Conservation (phyloP, 2,888 invertebrate species). For the Ceriagrion tenellum region DNA sequence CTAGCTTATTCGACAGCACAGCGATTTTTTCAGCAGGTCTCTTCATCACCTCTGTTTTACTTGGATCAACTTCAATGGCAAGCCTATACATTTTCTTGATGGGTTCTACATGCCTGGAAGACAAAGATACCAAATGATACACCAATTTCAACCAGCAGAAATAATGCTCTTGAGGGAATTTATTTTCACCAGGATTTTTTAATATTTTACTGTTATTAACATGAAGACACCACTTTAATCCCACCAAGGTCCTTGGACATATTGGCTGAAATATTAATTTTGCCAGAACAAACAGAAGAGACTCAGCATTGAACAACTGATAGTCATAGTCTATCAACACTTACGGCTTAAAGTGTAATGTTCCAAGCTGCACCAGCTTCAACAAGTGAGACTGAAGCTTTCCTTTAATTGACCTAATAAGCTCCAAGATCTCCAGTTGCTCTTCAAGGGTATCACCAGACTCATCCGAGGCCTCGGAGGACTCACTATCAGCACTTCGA, state of each 20-base stretch:
- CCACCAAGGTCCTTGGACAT: no score
- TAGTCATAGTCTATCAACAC: background rate
- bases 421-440: conserved; percentile 23
- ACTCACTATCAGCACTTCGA: background rate
- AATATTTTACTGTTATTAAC: no score
- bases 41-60: background rate
- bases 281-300: no score
- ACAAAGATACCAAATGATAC: background rate
- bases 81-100: conserved; percentile 47
- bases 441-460: conserved; percentile 13
- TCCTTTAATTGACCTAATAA: background rate
- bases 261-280: no score
- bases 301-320: no score
- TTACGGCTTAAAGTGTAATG: conserved; percentile 17
- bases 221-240: no score
- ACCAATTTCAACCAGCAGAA: no score
- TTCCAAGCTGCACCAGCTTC: conserved; percentile 33
- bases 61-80: conserved; percentile 28
- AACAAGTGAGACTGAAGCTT: conserved; percentile 48
- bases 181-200: no score
- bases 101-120: background rate
- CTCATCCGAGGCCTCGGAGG: background rate
- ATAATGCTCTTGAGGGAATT: no score
- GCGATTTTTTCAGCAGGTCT: background rate
- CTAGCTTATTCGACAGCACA: background rate